phyloP scores from a whole-genome alignment of 2,113 vertebrate genomes.

The Platysternon megacephalum region DNA sequence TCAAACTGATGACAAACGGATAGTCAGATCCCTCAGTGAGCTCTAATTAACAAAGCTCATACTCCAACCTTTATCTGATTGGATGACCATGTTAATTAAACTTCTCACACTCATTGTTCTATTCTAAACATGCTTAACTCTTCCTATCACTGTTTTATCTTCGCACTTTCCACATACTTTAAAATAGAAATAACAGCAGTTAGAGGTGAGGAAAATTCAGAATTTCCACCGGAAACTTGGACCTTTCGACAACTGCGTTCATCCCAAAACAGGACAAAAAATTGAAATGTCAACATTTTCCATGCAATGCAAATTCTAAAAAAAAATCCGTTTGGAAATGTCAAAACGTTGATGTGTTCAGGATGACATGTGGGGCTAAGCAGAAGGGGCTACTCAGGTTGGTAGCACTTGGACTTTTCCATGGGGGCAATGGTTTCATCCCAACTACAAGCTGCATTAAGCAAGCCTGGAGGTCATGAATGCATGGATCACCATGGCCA shows the following conservation, averaged over 20 bases:
- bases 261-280: neutral
- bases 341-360: neutral
- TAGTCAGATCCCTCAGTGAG: neutral
- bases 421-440: neutral
- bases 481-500: neutral
- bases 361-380: neutral
- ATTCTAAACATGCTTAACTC: fast-evolving
- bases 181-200: neutral
- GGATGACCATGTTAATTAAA: fast-evolving
- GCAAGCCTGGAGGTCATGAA: neutral
- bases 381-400: neutral
- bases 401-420: neutral
- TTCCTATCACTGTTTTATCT: neutral
- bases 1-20: neutral
- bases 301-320: neutral
- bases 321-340: neutral
- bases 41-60: neutral
- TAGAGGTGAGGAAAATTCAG: neutral
- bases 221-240: neutral
- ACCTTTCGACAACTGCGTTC: fast-evolving
- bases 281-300: neutral
- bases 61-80: fast-evolving
- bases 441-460: neutral
- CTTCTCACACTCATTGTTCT: fast-evolving
- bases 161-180: neutral